Evolutionary conservation across 2,113 vertebrate species (phyloP).

Genomic region (Toxotes jaculatrix): DNA sequence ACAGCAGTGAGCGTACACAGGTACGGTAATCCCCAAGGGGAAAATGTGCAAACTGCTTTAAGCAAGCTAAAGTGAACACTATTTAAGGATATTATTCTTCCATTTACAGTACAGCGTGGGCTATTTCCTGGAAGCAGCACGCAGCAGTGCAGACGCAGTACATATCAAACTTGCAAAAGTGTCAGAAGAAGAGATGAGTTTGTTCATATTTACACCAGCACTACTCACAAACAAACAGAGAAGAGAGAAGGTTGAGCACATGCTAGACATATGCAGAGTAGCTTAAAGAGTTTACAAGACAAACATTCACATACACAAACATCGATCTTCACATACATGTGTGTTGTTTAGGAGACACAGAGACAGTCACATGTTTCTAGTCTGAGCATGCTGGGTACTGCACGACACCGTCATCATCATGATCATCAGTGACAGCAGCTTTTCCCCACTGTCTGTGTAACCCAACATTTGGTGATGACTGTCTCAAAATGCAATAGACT

Average conservation of each 20-base stretch:
- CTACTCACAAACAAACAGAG: neutral
- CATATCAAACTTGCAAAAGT: neutral
- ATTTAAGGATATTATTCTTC: too few relatives aligned
- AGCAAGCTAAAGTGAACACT: too few relatives aligned
- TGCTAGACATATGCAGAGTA: neutral
- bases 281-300: neutral
- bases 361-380: neutral
- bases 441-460: neutral
- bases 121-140: neutral
- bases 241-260: neutral
- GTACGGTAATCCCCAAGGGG: neutral
- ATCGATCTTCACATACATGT: neutral
- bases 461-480: neutral
- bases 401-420: neutral
- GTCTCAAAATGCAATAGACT: too few relatives aligned
- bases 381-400: neutral
- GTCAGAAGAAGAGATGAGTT: neutral
- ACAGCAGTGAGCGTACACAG: neutral
- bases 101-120: too few relatives aligned
- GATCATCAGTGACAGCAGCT: neutral
- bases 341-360: neutral
- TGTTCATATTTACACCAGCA: neutral
- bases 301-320: slow-evolving; percentile 4
- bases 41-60: too few relatives aligned
- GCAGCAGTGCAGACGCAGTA: neutral